These are phyloP conservation scores for Hyalella azteca DNA, from an alignment of 2,888 invertebrate genomes.

Conservation along the genomic window DNA sequence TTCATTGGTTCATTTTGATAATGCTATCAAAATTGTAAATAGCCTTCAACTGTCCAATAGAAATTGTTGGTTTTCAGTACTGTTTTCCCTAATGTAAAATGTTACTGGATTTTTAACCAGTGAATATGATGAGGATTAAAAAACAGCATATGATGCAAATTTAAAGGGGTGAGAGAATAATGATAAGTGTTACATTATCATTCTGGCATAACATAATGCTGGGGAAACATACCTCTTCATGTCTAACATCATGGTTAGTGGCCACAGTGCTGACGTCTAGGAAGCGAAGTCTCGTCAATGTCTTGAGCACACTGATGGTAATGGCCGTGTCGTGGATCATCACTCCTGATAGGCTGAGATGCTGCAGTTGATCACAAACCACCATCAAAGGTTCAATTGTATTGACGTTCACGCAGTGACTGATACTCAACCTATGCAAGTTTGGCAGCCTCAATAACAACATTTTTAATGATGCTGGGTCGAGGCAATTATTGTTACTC, in stretches of 20 bases:
- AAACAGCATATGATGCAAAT: too few species aligned
- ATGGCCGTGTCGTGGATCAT: conserved; percentile 25
- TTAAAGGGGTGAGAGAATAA: too few species aligned
- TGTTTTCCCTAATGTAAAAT: too few species aligned
- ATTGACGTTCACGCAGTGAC: conserved; percentile 20
- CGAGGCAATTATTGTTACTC: not conserved
- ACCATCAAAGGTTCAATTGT: not conserved
- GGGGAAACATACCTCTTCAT: not conserved
- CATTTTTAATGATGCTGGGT: not conserved
- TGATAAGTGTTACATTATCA: too few species aligned
- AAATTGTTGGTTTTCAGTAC: too few species aligned
- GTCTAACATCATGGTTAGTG: not conserved
- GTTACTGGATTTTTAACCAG: too few species aligned
- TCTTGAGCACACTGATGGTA: conserved; percentile 28
- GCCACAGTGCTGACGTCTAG: conserved; percentile 7
- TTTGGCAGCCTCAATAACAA: not conserved
- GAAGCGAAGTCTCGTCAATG: not conserved
- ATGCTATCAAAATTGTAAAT: too few species aligned
- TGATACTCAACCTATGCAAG: conserved; percentile 7
- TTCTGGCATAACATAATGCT: too few species aligned
- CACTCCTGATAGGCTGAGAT: not conserved
- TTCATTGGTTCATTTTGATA: too few species aligned
- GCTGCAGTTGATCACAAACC: not conserved
- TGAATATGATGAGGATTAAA: too few species aligned
- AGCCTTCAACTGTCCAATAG: too few species aligned